A percentile compares a stretch with the other conserved stretches of the same genome.
phyloP scores from a whole-genome alignment of 2,113 vertebrate species.

The Thermophis baileyi region DNA sequence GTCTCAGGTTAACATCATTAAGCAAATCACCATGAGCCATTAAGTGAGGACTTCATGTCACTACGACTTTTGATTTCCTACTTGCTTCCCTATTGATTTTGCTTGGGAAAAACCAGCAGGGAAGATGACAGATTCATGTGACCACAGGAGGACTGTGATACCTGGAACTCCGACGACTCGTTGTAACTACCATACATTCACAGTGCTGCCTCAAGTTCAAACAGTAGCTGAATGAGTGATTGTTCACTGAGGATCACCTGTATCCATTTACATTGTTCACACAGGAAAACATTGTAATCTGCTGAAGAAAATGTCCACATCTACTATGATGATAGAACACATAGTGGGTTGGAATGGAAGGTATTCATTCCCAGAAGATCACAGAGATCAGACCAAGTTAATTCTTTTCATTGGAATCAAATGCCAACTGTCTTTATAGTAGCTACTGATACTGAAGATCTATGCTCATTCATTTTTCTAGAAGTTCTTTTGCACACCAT shows the following conservation, averaged over 20 bases:
- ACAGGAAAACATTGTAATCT: constrained; percentile 20
- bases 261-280: not conserved
- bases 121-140: not conserved
- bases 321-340: constrained; percentile 1
- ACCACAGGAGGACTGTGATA: not conserved
- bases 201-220: not conserved
- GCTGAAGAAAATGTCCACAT: not conserved
- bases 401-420: not conserved
- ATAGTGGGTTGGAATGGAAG: not conserved
- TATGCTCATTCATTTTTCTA: not conserved
- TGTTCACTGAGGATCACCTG: not conserved
- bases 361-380: constrained; percentile 23
- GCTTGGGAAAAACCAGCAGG: not conserved
- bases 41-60: not conserved
- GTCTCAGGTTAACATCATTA: not conserved
- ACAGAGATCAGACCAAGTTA: constrained; percentile 11
- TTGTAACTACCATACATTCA: not conserved
- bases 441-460: constrained; percentile 6
- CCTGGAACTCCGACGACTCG: not conserved
- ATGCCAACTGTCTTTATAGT: not conserved
- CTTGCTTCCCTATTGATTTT: not conserved
- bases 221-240: not conserved
- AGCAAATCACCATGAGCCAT: not conserved
- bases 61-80: not conserved
- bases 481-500: not conserved